A percentile compares a stretch with the other conserved stretches of the same genome.
These are phyloP conservation scores for Brachypalpus laphriformis DNA, from an alignment of 2,888 invertebrate genomes.

Conservation along the genomic window DNA sequence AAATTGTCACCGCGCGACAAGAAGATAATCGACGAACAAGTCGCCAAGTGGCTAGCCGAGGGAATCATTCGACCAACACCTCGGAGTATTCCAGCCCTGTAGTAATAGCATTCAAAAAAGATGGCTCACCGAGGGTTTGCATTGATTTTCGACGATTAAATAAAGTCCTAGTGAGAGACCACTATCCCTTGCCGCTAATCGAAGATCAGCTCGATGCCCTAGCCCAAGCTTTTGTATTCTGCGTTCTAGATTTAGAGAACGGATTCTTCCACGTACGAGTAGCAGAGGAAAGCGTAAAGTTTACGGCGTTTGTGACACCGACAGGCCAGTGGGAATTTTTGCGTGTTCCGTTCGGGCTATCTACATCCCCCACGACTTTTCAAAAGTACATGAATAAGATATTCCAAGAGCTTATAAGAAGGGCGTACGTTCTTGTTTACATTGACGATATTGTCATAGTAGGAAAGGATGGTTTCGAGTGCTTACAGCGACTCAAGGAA, in stretches of 20 bases:
- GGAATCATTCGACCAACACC: too few relatives aligned
- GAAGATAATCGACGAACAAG: too few relatives aligned
- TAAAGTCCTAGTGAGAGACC: background rate
- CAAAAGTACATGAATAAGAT: background rate
- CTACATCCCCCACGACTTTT: background rate
- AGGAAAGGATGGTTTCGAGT: too few relatives aligned
- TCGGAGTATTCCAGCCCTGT: too few relatives aligned
- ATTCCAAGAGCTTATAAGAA: background rate
- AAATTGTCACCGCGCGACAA: too few relatives aligned
- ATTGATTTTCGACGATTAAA: background rate
- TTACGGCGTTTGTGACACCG: background rate
- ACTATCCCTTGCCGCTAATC: background rate
- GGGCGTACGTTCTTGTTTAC: background rate
- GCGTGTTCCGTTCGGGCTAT: background rate
- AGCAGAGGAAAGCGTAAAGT: background rate
- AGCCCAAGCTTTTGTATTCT: background rate
- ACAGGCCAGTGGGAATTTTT: too few relatives aligned
- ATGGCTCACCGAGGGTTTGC: too few relatives aligned
- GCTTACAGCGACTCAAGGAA: too few relatives aligned
- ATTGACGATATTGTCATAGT: background rate
- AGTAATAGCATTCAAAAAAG: too few relatives aligned
- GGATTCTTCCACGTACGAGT: background rate
- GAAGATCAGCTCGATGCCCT: background rate
- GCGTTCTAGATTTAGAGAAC: background rate
- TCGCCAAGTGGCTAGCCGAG: too few relatives aligned